Conservation (phyloP, 2,888 invertebrate genomes). For the Blomia tropicalis region DNA sequence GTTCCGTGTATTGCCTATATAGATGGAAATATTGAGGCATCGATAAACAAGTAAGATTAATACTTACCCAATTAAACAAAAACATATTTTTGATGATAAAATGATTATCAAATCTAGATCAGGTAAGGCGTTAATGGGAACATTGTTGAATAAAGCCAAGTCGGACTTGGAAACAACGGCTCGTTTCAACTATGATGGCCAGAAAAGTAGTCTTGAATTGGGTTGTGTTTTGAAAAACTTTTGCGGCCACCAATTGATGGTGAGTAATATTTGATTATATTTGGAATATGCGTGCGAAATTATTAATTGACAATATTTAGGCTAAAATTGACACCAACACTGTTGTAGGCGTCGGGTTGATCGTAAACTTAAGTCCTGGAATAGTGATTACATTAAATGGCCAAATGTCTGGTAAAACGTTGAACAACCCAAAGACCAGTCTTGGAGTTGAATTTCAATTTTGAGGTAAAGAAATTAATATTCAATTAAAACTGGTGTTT, state of each 20-base stretch:
- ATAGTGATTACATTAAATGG: neutral
- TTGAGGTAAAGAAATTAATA: neutral
- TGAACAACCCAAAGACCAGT: neutral
- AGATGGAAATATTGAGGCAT: neutral
- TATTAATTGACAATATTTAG: neutral
- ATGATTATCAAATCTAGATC: too few species aligned
- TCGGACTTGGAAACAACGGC: neutral
- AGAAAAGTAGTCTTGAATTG: neutral
- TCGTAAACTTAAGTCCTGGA: neutral
- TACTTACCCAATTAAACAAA: too few species aligned
- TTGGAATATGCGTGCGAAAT: neutral
- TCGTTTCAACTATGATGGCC: neutral
- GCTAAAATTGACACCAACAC: neutral
- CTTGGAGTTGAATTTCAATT: neutral
- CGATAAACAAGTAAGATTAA: neutral
- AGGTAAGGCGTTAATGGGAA: neutral
- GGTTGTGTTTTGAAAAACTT: neutral
- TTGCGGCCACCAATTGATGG: neutral
- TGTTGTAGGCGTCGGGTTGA: neutral
- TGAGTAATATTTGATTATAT: too few species aligned
- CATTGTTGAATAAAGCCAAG: neutral
- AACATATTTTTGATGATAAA: too few species aligned
- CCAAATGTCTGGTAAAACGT: neutral
- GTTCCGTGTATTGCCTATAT: neutral
- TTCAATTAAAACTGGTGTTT: neutral